A percentile compares a stretch with the other conserved stretches of the same genome.
Evolutionary conservation across 2,113 vertebrate genomes (phyloP).

Genomic region (Chaetorhynchus papuensis): DNA sequence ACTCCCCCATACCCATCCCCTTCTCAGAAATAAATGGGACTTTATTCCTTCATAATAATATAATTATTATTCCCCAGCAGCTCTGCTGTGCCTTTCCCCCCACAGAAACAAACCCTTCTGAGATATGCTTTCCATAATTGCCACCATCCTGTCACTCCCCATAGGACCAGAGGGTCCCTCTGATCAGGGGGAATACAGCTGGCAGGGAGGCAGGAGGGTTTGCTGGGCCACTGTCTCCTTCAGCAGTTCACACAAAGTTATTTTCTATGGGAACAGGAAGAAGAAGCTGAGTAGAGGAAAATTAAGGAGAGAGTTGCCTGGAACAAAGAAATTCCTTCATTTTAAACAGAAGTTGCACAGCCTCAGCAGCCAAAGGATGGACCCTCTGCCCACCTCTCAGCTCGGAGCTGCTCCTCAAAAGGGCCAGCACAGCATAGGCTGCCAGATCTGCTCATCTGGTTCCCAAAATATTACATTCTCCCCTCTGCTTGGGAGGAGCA

Average conservation of each 20-base stretch:
- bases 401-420: neutral
- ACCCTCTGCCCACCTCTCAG: neutral
- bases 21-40: neutral
- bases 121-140: neutral
- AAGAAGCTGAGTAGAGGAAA: neutral
- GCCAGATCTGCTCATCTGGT: neutral
- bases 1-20: neutral
- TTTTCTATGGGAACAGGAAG: neutral
- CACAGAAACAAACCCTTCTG: neutral
- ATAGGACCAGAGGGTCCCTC: neutral
- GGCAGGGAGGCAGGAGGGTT: neutral
- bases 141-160: neutral
- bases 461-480: neutral
- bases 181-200: neutral
- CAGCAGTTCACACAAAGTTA: neutral
- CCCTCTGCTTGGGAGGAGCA: neutral
- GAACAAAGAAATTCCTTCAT: neutral
- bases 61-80: neutral
- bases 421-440: neutral
- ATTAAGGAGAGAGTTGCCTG: neutral
- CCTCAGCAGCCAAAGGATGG: neutral
- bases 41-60: constrained; percentile 11
- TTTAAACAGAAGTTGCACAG: neutral
- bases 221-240: neutral
- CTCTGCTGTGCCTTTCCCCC: neutral